A percentile compares a stretch with the other conserved stretches of the same genome.
Conservation (phyloP, 2,888 invertebrate genomes). For the Thera britannica region DNA sequence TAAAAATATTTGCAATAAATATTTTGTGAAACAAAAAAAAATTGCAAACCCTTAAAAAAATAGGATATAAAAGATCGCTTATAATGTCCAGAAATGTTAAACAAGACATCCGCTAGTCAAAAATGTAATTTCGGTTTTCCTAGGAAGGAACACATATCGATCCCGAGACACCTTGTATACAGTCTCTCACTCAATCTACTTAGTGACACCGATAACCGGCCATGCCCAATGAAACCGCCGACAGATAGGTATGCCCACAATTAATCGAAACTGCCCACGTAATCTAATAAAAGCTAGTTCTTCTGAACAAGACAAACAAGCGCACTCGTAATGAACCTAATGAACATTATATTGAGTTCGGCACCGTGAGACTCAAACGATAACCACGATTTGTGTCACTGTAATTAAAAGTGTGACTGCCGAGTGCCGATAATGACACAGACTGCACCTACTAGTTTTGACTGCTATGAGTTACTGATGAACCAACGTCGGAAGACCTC, state of each 20-base stretch:
- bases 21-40: too few species aligned
- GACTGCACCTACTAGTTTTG: conserved; percentile 75
- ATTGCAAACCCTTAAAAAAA: too few species aligned
- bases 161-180: conserved; percentile 32
- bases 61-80: too few species aligned
- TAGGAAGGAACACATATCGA: neutral
- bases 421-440: conserved; percentile 79
- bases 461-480: conserved; percentile 69
- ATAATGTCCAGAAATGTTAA: too few species aligned
- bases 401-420: conserved; percentile 84
- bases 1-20: too few species aligned
- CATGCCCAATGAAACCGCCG: conserved; percentile 78
- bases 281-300: conserved; percentile 84
- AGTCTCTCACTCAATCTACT: conserved; percentile 74
- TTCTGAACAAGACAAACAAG: conserved; percentile 83
- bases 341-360: conserved; percentile 82
- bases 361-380: conserved; percentile 82
- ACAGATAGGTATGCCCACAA: conserved; percentile 78
- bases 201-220: conserved; percentile 79
- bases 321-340: conserved; percentile 84
- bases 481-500: conserved; percentile 65
- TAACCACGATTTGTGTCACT: conserved; percentile 83
- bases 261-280: conserved; percentile 84
- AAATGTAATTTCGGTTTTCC: too few species aligned
- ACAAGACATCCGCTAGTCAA: too few species aligned